phyloP scores from a whole-genome alignment of 2,888 invertebrate species.

The Andricus quercusramuli region DNA sequence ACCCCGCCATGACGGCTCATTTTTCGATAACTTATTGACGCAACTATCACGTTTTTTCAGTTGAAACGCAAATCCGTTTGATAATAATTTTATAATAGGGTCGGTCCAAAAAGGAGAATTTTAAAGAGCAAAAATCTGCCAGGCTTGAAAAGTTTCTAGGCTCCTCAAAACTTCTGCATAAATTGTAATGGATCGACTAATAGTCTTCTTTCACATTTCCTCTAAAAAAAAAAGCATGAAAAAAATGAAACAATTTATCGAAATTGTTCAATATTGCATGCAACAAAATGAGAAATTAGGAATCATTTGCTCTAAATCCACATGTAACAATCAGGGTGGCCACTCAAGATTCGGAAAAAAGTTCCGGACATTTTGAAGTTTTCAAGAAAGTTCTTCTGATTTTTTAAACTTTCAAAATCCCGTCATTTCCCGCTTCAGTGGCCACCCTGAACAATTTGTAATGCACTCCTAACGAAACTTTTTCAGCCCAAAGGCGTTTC shows the following conservation, averaged over 20 bases:
- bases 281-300: too few relatives aligned
- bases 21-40: slow-evolving; percentile 49
- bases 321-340: too few relatives aligned
- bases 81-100: slow-evolving; percentile 32
- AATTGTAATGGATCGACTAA: background rate
- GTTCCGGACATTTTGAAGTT: too few relatives aligned
- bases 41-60: slow-evolving; percentile 56
- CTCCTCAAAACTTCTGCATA: background rate
- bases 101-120: background rate
- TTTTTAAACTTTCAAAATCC: too few relatives aligned
- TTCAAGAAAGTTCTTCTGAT: too few relatives aligned
- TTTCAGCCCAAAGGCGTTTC: too few relatives aligned
- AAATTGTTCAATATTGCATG: too few relatives aligned
- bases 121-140: background rate
- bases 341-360: too few relatives aligned
- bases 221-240: background rate
- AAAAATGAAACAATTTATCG: too few relatives aligned
- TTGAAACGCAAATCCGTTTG: slow-evolving; percentile 43
- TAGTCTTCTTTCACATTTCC: background rate
- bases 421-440: too few relatives aligned
- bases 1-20: slow-evolving; percentile 39
- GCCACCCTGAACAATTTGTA: too few relatives aligned
- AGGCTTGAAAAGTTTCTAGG: background rate
- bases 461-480: background rate
- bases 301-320: background rate